Conservation (phyloP, 2,113 vertebrate genomes). For the Pseudopodoces humilis region DNA sequence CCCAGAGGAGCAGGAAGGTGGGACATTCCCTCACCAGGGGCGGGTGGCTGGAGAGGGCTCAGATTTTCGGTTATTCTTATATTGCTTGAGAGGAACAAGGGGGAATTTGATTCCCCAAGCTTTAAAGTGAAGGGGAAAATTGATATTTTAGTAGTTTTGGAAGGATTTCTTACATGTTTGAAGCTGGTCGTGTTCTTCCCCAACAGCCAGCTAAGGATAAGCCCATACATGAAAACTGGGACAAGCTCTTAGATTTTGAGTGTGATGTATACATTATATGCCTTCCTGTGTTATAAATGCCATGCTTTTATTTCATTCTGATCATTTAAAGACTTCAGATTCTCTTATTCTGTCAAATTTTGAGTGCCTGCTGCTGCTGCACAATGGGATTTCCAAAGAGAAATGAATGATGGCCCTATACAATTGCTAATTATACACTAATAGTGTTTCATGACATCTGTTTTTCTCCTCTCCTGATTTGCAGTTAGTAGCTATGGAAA, state of each 20-base stretch:
- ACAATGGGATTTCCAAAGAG: constrained; percentile 9
- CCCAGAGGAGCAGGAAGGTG: neutral
- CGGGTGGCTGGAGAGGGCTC: neutral
- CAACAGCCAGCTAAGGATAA: neutral
- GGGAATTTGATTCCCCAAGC: neutral
- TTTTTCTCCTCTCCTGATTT: constrained; percentile 44
- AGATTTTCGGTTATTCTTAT: neutral
- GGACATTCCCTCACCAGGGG: neutral
- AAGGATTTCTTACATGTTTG: neutral
- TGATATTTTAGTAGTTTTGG: neutral
- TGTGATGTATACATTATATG: neutral
- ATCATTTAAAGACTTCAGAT: neutral
- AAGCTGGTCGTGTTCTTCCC: neutral
- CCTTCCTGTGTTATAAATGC: neutral
- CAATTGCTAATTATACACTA: constrained; percentile 8
- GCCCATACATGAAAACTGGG: neutral
- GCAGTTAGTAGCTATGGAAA: constrained; percentile 58
- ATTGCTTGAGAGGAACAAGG: neutral
- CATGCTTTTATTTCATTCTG: neutral
- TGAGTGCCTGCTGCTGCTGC: neutral
- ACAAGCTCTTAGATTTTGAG: neutral
- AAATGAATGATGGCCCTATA: neutral
- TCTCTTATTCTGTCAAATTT: neutral
- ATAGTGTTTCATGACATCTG: constrained; percentile 41
- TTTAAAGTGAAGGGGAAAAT: neutral